Conservation (phyloP, 2,113 vertebrate species). For the Perca fluviatilis region DNA sequence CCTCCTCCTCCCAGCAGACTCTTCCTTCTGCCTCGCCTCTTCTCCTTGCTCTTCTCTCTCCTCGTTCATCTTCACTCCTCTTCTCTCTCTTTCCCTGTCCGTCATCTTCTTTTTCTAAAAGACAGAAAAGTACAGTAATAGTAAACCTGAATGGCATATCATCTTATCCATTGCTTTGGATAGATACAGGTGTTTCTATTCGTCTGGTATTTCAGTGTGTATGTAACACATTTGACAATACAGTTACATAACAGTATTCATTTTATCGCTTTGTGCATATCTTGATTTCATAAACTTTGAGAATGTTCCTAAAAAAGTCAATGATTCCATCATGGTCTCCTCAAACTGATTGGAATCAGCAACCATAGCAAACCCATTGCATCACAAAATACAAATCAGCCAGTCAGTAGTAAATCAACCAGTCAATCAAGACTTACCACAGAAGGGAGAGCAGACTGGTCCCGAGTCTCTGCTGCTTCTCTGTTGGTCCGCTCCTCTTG, state of each 20-base stretch:
- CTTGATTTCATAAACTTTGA: too few relatives aligned
- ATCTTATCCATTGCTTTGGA: background rate
- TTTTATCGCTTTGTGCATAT: too few relatives aligned
- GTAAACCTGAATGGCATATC: background rate
- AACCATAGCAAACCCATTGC: too few relatives aligned
- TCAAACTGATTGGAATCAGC: too few relatives aligned
- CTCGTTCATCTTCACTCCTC: background rate
- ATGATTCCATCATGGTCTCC: too few relatives aligned
- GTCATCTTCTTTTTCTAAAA: slow-evolving; percentile 31
- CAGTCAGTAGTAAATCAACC: background rate
- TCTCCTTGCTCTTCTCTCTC: background rate
- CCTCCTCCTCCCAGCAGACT: slow-evolving; percentile 5
- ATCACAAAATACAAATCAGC: too few relatives aligned
- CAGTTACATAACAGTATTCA: too few relatives aligned
- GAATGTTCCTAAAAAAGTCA: too few relatives aligned
- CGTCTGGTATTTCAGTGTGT: background rate
- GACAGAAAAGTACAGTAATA: background rate
- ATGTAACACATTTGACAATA: background rate
- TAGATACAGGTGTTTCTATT: background rate
- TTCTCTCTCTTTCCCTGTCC: background rate
- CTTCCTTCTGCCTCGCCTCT: background rate
- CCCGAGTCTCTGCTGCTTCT: background rate
- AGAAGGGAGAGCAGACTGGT: background rate
- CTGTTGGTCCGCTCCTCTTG: background rate
- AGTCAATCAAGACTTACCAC: slow-evolving; percentile 12